These are phyloP conservation scores for Thumatha senex DNA, from an alignment of 2,888 invertebrate genomes.

Conservation along the genomic window DNA sequence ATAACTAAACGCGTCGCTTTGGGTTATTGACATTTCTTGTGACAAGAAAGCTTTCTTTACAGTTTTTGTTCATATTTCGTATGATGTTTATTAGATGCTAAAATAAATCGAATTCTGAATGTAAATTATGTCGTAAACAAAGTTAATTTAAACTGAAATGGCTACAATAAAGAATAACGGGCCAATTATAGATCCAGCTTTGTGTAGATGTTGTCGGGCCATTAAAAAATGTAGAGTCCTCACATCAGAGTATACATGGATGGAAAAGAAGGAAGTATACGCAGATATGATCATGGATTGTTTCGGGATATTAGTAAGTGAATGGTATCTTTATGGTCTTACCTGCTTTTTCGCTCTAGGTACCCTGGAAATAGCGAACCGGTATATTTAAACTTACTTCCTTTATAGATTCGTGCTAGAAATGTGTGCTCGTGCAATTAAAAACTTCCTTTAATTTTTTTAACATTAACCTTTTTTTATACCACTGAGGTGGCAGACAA, in stretches of 20 bases:
- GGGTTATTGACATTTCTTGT: slow-evolving; percentile 20
- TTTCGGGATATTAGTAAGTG: slow-evolving; percentile 70
- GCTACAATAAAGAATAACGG: slow-evolving; percentile 64
- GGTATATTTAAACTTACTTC: no score
- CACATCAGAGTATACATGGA: slow-evolving; percentile 73
- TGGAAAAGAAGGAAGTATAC: slow-evolving; percentile 72
- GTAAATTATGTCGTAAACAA: slow-evolving; percentile 20
- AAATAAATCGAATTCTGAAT: slow-evolving; percentile 26
- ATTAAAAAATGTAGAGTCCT: slow-evolving; percentile 77
- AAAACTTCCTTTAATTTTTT: no score
- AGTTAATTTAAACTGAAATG: slow-evolving; percentile 30
- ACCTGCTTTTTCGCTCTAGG: background rate
- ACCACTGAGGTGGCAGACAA: no score
- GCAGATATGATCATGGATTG: slow-evolving; percentile 79
- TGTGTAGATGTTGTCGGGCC: slow-evolving; percentile 74
- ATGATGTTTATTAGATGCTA: slow-evolving; percentile 1
- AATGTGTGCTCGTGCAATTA: no score
- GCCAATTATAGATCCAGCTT: slow-evolving; percentile 69
- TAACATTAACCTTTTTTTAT: no score
- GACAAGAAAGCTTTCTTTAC: slow-evolving; percentile 19
- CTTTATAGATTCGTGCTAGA: no score
- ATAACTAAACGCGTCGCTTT: slow-evolving; percentile 3
- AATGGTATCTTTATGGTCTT: background rate
- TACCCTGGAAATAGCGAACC: background rate
- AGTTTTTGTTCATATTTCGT: slow-evolving; percentile 6